Percentiles rank a stretch among this genome's conserved stretches.
phyloP scores from a whole-genome alignment of 1,140 invertebrate genomes.

The Holotrichia oblita region DNA sequence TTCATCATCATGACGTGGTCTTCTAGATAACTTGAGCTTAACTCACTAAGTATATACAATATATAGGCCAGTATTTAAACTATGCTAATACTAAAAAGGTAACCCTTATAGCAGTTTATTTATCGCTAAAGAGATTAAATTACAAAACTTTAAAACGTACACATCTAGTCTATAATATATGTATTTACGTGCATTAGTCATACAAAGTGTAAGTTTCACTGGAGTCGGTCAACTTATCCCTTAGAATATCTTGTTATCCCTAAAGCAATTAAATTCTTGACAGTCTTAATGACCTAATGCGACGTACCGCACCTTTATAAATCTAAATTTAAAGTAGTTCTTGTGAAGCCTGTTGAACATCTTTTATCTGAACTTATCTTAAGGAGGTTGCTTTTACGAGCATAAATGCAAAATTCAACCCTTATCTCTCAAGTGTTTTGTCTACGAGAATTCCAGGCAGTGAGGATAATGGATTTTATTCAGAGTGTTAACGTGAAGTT shows the following conservation, averaged over 20 bases:
- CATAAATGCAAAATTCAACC: constrained; percentile 36
- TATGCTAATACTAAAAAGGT: no score
- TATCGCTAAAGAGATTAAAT: neutral
- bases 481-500: neutral
- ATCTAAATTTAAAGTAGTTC: constrained; percentile 36
- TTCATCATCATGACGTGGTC: no score
- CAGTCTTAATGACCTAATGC: constrained; percentile 20
- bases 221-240: constrained; percentile 4
- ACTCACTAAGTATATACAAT: no score
- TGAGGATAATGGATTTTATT: constrained; percentile 37
- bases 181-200: neutral
- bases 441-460: constrained; percentile 17
- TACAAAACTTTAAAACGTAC: neutral
- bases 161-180: neutral
- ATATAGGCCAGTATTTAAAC: no score
- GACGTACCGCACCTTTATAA: neutral
- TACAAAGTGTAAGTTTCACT: neutral
- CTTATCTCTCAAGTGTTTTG: constrained; percentile 39
- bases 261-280: constrained; percentile 18
- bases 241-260: neutral
- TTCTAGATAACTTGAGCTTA: no score
- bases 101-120: neutral
- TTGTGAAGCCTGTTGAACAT: constrained; percentile 19
- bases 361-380: constrained; percentile 20
- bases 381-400: neutral